phyloP scores from a whole-genome alignment of 1,140 invertebrate genomes.

The Watersipora subatra region DNA sequence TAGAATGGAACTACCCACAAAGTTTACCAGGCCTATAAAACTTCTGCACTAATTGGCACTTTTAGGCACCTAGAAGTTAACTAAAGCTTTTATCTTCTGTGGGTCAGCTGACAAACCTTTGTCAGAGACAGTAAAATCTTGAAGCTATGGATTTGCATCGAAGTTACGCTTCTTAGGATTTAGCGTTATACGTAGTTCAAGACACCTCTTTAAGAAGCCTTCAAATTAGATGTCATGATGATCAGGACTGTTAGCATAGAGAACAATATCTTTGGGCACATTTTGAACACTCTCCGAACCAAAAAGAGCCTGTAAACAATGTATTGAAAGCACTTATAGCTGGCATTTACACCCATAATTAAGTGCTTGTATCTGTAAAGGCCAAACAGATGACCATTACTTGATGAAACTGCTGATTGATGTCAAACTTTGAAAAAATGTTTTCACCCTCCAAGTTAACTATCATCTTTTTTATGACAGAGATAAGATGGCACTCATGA shows the following conservation, averaged over 20 bases:
- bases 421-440: slow-evolving; percentile 14
- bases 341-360: slow-evolving; percentile 32
- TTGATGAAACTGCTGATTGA: slow-evolving; percentile 16
- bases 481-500: slow-evolving; percentile 11
- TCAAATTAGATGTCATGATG: slow-evolving; percentile 10
- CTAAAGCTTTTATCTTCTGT: background rate
- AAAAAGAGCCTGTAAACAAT: slow-evolving; percentile 7
- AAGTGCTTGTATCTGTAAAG: slow-evolving; percentile 26
- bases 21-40: slow-evolving; percentile 16
- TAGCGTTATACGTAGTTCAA: slow-evolving; percentile 10
- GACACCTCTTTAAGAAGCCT: slow-evolving; percentile 8
- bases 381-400: slow-evolving; percentile 31
- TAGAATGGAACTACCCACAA: slow-evolving; percentile 3
- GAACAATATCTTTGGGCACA: slow-evolving; percentile 1
- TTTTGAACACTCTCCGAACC: slow-evolving; percentile 1
- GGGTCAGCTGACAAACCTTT: background rate
- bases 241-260: background rate
- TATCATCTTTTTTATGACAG: slow-evolving; percentile 13
- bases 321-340: slow-evolving; percentile 8
- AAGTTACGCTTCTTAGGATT: slow-evolving; percentile 13
- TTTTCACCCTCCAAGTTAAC: slow-evolving; percentile 12
- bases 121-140: slow-evolving; percentile 5
- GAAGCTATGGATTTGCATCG: slow-evolving; percentile 7
- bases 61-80: slow-evolving; percentile 3
- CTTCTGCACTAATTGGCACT: slow-evolving; percentile 11